Percentiles rank a stretch among this genome's conserved stretches.
Conservation (phyloP, 2,888 invertebrate species). For the Carpatolechia fugitivella region DNA sequence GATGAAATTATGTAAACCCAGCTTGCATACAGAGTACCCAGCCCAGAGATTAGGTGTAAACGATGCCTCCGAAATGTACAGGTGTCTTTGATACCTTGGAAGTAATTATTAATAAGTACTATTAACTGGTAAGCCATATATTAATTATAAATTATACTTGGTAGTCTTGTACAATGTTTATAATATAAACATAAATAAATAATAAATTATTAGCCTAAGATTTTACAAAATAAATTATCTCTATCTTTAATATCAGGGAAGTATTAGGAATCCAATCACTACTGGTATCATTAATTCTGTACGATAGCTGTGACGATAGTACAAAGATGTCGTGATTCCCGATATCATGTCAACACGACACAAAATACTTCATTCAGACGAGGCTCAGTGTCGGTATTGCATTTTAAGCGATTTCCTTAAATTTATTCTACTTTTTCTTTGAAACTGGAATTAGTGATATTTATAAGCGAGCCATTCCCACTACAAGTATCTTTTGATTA, state of each 20-base stretch:
- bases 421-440: background rate
- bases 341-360: constrained; percentile 7
- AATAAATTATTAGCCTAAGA: too few relatives aligned
- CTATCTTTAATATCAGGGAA: background rate
- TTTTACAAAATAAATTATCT: too few relatives aligned
- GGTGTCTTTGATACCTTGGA: background rate
- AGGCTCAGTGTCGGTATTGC: background rate
- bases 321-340: constrained; percentile 4
- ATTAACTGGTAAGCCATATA: too few relatives aligned
- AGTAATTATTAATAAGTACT: too few relatives aligned
- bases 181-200: too few relatives aligned
- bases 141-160: too few relatives aligned
- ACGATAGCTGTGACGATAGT: background rate
- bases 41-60: background rate
- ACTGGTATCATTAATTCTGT: background rate
- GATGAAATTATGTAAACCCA: background rate
- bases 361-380: background rate
- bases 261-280: constrained; percentile 1
- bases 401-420: background rate
- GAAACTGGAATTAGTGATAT: background rate
- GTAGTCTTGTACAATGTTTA: too few relatives aligned
- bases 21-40: background rate
- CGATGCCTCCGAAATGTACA: background rate
- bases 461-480: too few relatives aligned
- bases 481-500: too few relatives aligned